phyloP scores from a whole-genome alignment of 2,888 invertebrate genomes.

The Galerucella pusilla region DNA sequence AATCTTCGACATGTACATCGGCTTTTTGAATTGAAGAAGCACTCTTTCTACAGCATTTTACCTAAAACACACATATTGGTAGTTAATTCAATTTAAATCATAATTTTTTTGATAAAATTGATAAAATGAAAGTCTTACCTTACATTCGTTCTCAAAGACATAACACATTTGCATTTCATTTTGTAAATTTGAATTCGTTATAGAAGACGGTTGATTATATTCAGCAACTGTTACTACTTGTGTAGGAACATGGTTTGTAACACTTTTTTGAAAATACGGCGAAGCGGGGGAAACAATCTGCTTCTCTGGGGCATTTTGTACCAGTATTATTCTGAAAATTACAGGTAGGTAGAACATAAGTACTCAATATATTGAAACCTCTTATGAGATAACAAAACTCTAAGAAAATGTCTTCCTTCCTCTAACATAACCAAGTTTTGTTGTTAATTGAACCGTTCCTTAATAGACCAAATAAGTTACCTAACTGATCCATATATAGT shows the following conservation, averaged over 20 bases:
- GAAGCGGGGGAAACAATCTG: constrained; percentile 73
- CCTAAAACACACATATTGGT: constrained; percentile 27
- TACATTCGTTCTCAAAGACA: constrained; percentile 57
- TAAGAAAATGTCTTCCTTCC: no score
- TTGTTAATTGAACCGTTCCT: no score
- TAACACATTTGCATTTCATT: constrained; percentile 58
- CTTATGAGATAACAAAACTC: no score
- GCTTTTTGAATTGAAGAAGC: constrained; percentile 57
- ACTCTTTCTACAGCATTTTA: constrained; percentile 51
- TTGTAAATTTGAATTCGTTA: constrained; percentile 58
- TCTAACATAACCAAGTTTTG: no score
- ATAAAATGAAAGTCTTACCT: constrained; percentile 29
- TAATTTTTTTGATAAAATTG: no score
- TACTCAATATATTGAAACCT: no score
- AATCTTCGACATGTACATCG: constrained; percentile 57
- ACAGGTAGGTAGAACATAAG: no score
- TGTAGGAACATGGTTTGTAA: constrained; percentile 58
- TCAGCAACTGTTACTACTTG: constrained; percentile 76
- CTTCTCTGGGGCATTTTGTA: constrained; percentile 93
- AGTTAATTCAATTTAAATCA: not conserved
- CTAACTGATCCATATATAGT: no score
- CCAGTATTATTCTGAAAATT: constrained; percentile 81
- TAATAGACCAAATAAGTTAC: no score
- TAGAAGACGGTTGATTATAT: constrained; percentile 64
- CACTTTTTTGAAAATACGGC: constrained; percentile 57